Evolutionary conservation across 2,797 vertebrate genomes (phyloP).

Genomic region (Hephaestus fuliginosus): DNA sequence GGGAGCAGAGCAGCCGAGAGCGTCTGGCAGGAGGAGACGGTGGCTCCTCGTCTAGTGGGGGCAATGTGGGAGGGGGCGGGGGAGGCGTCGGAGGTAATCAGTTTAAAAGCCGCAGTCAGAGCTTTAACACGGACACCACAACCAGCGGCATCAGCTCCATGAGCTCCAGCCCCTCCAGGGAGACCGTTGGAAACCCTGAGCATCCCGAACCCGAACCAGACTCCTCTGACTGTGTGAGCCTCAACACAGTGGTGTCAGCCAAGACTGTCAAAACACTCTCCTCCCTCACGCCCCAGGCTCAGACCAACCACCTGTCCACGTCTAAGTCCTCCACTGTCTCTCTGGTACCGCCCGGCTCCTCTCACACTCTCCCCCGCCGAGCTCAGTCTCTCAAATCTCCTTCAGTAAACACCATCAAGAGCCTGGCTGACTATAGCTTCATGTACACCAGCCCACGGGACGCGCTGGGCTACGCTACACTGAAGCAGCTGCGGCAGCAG

Average conservation of each 20-base stretch:
- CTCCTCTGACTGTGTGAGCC: conserved; percentile 96
- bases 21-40: conserved; percentile 91
- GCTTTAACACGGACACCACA: conserved; percentile 99
- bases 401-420: conserved; percentile 94
- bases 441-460: conserved; percentile 96
- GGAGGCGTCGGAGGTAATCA: conserved; percentile 86
- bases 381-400: conserved; percentile 98
- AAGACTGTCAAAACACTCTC: conserved; percentile 93
- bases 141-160: conserved; percentile 99
- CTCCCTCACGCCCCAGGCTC: conserved; percentile 89
- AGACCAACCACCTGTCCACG: conserved; percentile 91
- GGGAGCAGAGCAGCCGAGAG: conserved; percentile 93
- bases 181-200: conserved; percentile 93
- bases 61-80: conserved; percentile 84
- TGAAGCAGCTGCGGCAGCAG: conserved; percentile 97
- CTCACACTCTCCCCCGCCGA: conserved; percentile 96
- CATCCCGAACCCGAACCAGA: conserved; percentile 85
- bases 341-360: conserved; percentile 94
- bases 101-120: conserved; percentile 99
- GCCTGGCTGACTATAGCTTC: conserved; percentile 96
- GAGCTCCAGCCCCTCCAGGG: conserved; percentile 98
- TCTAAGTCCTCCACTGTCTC: conserved; percentile 94
- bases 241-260: conserved; percentile 97
- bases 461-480: conserved; percentile 95
- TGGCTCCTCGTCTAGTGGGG: conserved; percentile 81